Evolutionary conservation across 2,113 vertebrate genomes (phyloP), one percentile per base, ranked within the genome.

Genomic region (Callipepla californica): DNA sequence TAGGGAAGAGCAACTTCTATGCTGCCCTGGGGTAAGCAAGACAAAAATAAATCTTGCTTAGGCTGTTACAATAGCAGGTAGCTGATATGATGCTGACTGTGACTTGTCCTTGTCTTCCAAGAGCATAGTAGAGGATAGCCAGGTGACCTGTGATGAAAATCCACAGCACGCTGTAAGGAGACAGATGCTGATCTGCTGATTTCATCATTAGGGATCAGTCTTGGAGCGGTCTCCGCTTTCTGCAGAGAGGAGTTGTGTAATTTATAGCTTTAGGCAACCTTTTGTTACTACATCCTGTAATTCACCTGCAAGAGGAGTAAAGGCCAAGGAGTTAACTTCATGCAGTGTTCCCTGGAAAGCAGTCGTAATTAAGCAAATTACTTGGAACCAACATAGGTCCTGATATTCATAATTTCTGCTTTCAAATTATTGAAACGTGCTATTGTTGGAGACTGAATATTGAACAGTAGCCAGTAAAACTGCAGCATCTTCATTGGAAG

Each of bases 231-330:
- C 76, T 55, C n/a, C 57, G 50, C 50, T 32, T 34, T 50, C n/a
- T 26, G 17, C 34, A 26, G 17, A 20, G 44, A 19, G 53, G 65
- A 59, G 53, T 40, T 26, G 44, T 57, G 51, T 38, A 74, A 83
- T 90, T 80, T 85, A 51, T 82, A 91, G 91, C 95, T 92, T 70
- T 80, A 78, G 91, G 94, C 85, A 87, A 26, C 61, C 59, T 80
- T 92, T 59, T 89, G 12, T 53, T 92, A 4, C 34, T 70, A 6
- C 61, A 53, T 90, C 85, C 83, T 80, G 25, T 90, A 88, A 80
- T 95, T 93, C 83, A 82, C 45, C 72, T 80, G 68, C 59, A 80
- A 57, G n/a, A 78, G 47, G 17, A 80, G 48, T 59, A 61, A 85
- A 59, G 68, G 86, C 42, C 40, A 62, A 80, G 12, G 16, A 28